A percentile compares a stretch with the other conserved stretches of the same genome.
Conservation (phyloP, 2,888 invertebrate genomes). For the Nowickia ferox region DNA sequence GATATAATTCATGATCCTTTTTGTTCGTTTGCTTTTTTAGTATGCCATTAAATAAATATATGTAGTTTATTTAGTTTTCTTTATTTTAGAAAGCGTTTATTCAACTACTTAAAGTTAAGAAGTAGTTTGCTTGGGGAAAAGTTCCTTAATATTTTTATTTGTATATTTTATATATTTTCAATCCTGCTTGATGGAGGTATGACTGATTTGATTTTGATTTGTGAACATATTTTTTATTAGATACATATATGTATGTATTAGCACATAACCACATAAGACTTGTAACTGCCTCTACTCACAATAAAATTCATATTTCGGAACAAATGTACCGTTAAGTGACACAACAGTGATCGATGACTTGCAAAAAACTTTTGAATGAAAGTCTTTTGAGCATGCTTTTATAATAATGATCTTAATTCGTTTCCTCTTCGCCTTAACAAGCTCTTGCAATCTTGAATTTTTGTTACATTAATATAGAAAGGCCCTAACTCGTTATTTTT, state of each 20-base stretch:
- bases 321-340: slow-evolving; percentile 39
- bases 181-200: slow-evolving; percentile 19
- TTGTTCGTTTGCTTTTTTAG: too few relatives aligned
- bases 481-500: too few relatives aligned
- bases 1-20: too few relatives aligned
- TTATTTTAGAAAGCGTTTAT: background rate
- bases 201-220: background rate
- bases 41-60: too few relatives aligned
- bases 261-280: background rate
- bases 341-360: slow-evolving; percentile 49
- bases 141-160: background rate
- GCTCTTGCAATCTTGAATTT: slow-evolving; percentile 58
- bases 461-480: too few relatives aligned
- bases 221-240: background rate
- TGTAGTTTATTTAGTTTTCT: background rate
- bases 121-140: background rate
- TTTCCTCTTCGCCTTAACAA: slow-evolving; percentile 55
- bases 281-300: slow-evolving; percentile 44
- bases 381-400: slow-evolving; percentile 55
- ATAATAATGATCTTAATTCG: slow-evolving; percentile 60
- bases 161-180: background rate
- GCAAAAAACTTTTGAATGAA: slow-evolving; percentile 58
- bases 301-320: slow-evolving; percentile 44
- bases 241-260: too few relatives aligned
- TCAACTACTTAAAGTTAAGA: background rate